Evolutionary conservation across 2,888 invertebrate genomes (phyloP), one percentile per base, ranked within the genome.

Genomic region (Ceriagrion tenellum): DNA sequence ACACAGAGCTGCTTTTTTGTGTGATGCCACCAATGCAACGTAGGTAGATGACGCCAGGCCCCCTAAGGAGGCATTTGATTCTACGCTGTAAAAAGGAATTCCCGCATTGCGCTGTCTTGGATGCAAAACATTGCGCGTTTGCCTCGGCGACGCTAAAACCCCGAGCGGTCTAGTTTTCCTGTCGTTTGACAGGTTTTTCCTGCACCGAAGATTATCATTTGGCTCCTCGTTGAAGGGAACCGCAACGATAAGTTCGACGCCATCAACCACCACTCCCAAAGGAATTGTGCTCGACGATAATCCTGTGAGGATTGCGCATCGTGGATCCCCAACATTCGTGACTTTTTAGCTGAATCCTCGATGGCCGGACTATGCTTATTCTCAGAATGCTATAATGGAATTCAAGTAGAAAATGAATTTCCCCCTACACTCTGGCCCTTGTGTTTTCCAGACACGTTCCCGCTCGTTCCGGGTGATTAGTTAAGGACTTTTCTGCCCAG

Each of bases 71-170:
- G 6, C 1, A 35, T 18, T 69, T 81, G 81, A 81, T 35, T 81
- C 30, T 35, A 16, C 81, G 3, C 81, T 35, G 81, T 81, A 81
- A 81, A 81, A 81, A 81, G 81, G 81, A 81, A 81, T 35, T 81
- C 81, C 81, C 81, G 81, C 81, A 81, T 81, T 81, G 69, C 69
- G 69, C n/a, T n/a, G n/a, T 69, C 69, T 69, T 69, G 81, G 35
- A 35, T 81, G 35, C 81, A 16, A 81, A 81, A 13, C 30, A 13
- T 18, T 16, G 26, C 81, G 35, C 35, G 81, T 81, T 81, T 35
- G 81, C 81, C 81, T 23, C 81, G 18, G 16, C 35, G 81, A 81
- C 30, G 81, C 30, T 35, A 81, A 35, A 81, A 81, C 16, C 13
- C 13, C 20, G 1, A 30, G 35, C 26, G n/a, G 69, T 20, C 69